Base-by-base conservation (phyloP, 2,888 invertebrate species). In the Myopa tessellatipennis region DNA sequence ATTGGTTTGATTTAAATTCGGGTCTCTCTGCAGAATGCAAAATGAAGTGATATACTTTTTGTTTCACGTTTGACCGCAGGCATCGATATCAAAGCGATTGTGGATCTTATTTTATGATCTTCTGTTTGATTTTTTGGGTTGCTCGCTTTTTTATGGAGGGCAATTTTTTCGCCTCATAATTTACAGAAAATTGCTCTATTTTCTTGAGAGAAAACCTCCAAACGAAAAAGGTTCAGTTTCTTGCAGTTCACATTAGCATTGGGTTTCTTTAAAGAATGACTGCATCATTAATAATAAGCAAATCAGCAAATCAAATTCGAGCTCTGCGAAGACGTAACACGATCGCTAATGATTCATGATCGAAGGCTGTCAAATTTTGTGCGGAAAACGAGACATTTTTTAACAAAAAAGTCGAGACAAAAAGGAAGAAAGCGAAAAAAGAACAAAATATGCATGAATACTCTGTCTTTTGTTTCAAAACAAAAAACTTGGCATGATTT, bases 161-260 rank as follows among this genome's bases (percentile, higher is more conserved):
- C 45, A 45, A 45, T 8, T 45, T 82, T 85, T 84, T 82, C 85
- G 85, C 85, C 85, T 84, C 85, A 81, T 84, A 84, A 84, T 85
- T 84, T 85, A 85, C 85, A 85, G 85, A 85, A 84, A 84, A 84
- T 84, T 84, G 81, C 84, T 84, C 85, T 83, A 85, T 84, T 85
- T 84, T 38, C 55, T 55, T 12, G 16, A 55, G 16, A 16, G 55
- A 4, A n/a, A 55, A 55, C 16, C n/a, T 16, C 10, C 16, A 55
- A 14, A 16, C 4, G 5, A 12, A 55, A 55, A n/a, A 55, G n/a
- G 55, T n/a, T 14, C 55, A 55, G 45, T 12, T 55, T 55, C 55
- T 55, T 55, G 16, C 5, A 3, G 5, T n/a, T 55, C 55, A 55
- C n/a, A n/a, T 55, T 55, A 55, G 55, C 55, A 55, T 55, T 14